Evolutionary conservation across 2,888 invertebrate genomes (phyloP), one percentile per base, ranked within the genome.

Genomic region (Bibio marci): DNA sequence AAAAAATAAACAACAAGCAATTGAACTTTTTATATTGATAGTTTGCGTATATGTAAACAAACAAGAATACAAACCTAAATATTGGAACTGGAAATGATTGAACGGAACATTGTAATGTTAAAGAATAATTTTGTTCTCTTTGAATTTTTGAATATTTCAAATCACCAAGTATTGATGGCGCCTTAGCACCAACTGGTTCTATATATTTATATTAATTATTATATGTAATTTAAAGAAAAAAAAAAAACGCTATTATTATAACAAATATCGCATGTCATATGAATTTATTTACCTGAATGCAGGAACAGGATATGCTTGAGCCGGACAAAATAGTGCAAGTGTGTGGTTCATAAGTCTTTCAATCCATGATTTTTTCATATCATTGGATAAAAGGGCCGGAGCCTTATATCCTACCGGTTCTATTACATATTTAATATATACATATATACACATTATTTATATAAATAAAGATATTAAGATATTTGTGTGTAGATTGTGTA

Each of bases 231-330:
- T 22, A 15, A n/a, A n/a, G 19, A 39, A 17, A 28, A n/a, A n/a
- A n/a, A n/a, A n/a, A n/a, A n/a, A n/a, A n/a, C n/a, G n/a, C n/a
- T n/a, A n/a, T n/a, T n/a, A n/a, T n/a, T n/a, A n/a, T n/a, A n/a
- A n/a, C n/a, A n/a, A n/a, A n/a, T n/a, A n/a, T n/a, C n/a, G n/a
- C n/a, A n/a, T n/a, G n/a, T n/a, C n/a, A n/a, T n/a, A n/a, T 19
- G 41, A 43, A 35, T 35, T 43, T 35, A 35, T 47, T 54, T 68
- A 73, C 72, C 72, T 72, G 70, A 66, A 71, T 52, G 66, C 57
- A 49, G 73, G 73, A 54, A 76, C 71, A 49, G 81, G 81, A 60
- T 71, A 78, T 50, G 77, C 81, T 68, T 82, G 81, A 47, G 80
- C 78, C 58, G 77, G 79, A 59, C 80, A 81, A 54, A 79, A 67